Evolutionary conservation across 2,888 invertebrate species (phyloP).

Genomic region (Oscheius sp.): DNA sequence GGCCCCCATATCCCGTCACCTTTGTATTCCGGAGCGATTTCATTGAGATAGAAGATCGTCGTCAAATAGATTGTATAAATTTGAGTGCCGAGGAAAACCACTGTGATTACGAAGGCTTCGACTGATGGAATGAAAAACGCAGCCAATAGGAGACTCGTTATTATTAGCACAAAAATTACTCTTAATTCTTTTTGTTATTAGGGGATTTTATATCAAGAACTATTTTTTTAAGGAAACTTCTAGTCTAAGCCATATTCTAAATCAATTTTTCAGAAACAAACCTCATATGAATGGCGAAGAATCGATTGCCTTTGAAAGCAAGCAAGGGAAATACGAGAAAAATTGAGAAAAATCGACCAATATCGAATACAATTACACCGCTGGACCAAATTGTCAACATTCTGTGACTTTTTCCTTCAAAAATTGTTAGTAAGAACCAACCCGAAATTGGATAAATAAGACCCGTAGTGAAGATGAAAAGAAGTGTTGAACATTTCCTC

Average conservation of each 20-base stretch:
- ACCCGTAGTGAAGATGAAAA: neutral
- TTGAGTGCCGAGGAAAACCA: neutral
- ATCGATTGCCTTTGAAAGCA: neutral
- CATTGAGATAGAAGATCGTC: neutral
- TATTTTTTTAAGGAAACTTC: neutral
- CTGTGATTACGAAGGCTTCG: neutral
- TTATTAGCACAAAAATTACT: neutral
- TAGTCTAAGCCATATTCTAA: too few relatives aligned
- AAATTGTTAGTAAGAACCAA: too few relatives aligned
- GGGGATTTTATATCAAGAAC: neutral
- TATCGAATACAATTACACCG: neutral
- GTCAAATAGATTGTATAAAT: neutral
- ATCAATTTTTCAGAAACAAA: neutral
- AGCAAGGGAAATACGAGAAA: neutral
- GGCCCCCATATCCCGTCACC: neutral
- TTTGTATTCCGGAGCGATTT: neutral
- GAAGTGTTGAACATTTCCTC: neutral
- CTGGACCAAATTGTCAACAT: neutral
- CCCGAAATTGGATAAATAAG: neutral
- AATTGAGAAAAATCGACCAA: neutral
- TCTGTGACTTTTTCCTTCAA: too few relatives aligned
- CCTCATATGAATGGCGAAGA: neutral
- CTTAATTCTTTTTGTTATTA: too few relatives aligned
- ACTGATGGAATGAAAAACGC: neutral
- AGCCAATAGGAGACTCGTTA: neutral